Percentiles rank a stretch among this genome's conserved stretches.
Conservation (phyloP, 2,113 vertebrate genomes). For the Piliocolobus tephrosceles region DNA sequence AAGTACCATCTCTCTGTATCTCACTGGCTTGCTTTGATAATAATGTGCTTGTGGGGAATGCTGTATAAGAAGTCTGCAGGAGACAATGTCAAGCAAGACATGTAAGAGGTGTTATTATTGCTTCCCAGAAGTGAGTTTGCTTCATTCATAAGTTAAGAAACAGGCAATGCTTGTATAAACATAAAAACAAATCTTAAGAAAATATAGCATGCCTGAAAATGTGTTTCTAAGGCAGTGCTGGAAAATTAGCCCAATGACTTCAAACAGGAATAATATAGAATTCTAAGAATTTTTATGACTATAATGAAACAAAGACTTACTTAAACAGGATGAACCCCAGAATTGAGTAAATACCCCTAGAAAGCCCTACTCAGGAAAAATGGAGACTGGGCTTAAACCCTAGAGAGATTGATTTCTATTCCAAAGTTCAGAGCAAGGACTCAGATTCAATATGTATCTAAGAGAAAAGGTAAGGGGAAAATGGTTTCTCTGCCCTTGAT, state of each 20-base stretch:
- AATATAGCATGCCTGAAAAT: neutral
- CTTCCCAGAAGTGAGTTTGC: neutral
- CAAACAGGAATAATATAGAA: neutral
- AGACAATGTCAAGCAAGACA: neutral
- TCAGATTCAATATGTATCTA: neutral
- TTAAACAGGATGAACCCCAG: neutral
- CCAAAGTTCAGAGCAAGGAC: neutral
- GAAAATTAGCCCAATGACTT: neutral
- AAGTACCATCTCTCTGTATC: neutral
- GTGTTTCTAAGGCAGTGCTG: neutral
- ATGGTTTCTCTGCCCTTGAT: neutral
- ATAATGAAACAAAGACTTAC: neutral
- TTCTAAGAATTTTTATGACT: neutral
- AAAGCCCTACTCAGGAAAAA: neutral
- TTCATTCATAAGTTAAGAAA: slow-evolving; percentile 16
- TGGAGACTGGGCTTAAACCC: neutral
- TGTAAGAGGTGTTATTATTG: neutral
- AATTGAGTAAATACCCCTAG: neutral
- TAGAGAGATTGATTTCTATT: neutral
- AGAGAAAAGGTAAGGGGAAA: neutral
- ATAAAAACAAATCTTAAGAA: neutral
- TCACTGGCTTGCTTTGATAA: neutral
- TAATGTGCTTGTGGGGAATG: neutral
- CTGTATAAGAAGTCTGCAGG: neutral
- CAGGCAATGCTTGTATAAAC: neutral